Conservation (phyloP, 37 sponge, comb jelly and placozoan genomes). For the Theonella swinhoei region DNA sequence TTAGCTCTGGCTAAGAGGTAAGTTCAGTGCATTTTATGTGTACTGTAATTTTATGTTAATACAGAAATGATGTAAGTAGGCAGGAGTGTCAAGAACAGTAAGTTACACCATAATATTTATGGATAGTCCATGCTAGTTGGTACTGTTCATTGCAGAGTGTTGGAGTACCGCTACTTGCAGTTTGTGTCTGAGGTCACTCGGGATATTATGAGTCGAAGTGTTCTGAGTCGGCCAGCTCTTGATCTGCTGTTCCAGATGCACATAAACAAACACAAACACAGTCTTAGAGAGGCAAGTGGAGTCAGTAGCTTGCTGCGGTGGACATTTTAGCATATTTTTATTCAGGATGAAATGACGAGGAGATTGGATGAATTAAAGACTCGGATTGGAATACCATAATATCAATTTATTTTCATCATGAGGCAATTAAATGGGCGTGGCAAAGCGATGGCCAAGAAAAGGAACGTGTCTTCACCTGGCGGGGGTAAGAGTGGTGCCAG, state of each 20-base stretch:
- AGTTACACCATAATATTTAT: neutral
- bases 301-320: too few species aligned
- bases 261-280: slow-evolving; percentile 22
- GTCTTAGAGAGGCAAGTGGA: slow-evolving; percentile 28
- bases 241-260: slow-evolving; percentile 32
- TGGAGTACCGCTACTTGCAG: slow-evolving; percentile 29
- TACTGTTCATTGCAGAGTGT: neutral
- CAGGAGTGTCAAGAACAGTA: neutral
- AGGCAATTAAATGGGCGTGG: neutral
- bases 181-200: slow-evolving; percentile 35
- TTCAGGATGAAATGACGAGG: neutral
- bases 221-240: slow-evolving; percentile 19
- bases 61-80: neutral
- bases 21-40: neutral
- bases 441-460: neutral
- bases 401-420: neutral
- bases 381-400: neutral
- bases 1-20: neutral
- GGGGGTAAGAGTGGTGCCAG: neutral
- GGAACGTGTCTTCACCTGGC: neutral
- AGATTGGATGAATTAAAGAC: neutral
- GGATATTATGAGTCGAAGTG: slow-evolving; percentile 36
- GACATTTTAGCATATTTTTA: neutral
- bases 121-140: too few species aligned
- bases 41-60: neutral